These are phyloP conservation scores for Xylophagus ater DNA, from an alignment of 2,888 invertebrate species.

Conservation along the genomic window DNA sequence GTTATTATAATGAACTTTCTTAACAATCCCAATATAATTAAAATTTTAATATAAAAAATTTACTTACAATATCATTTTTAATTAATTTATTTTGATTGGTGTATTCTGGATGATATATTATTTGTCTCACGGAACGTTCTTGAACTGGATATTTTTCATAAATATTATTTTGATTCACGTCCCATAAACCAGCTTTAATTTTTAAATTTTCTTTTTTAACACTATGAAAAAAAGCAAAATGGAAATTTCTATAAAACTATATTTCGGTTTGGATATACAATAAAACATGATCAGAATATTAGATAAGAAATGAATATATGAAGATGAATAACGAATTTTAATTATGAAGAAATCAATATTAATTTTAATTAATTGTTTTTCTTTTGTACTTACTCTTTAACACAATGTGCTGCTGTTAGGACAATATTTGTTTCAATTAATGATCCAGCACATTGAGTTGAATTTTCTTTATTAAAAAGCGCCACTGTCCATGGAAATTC, in stretches of 20 bases:
- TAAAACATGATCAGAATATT: too few species aligned
- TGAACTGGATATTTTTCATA: slow-evolving; percentile 51
- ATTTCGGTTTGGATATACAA: too few species aligned
- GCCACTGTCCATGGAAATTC: slow-evolving; percentile 74
- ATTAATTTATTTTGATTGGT: slow-evolving; percentile 44
- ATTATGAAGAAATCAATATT: not conserved
- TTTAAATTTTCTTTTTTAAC: slow-evolving; percentile 28
- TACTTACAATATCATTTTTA: slow-evolving; percentile 45
- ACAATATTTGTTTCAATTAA: slow-evolving; percentile 60
- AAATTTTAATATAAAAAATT: too few species aligned
- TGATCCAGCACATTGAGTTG: slow-evolving; percentile 62
- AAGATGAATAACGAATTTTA: too few species aligned
- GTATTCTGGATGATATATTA: slow-evolving; percentile 38
- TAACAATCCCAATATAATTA: too few species aligned
- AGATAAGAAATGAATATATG: too few species aligned
- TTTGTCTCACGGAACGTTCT: slow-evolving; percentile 42
- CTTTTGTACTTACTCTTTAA: slow-evolving; percentile 39
- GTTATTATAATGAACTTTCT: too few species aligned
- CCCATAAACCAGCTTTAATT: slow-evolving; percentile 64
- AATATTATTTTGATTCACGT: slow-evolving; percentile 54
- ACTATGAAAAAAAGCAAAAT: slow-evolving; percentile 1
- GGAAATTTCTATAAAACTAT: not conserved
- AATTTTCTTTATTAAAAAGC: slow-evolving; percentile 41
- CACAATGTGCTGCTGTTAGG: slow-evolving; percentile 64
- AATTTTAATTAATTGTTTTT: not conserved